Conservation (phyloP, 2,797 vertebrate species). For the Siniperca undulata region DNA sequence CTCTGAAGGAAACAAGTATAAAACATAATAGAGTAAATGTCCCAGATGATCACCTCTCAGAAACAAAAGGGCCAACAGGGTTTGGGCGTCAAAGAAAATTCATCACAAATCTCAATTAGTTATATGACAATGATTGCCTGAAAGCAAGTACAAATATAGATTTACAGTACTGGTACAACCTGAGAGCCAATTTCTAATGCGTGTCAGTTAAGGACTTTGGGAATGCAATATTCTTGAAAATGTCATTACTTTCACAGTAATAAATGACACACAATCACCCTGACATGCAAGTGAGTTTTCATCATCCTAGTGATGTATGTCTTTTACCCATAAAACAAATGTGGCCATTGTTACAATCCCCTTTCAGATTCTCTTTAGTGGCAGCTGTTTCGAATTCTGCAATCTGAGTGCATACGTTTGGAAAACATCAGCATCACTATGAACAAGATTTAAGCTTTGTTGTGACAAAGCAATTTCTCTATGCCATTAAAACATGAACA, state of each 20-base stretch:
- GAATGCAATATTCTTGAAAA: slow-evolving; percentile 42
- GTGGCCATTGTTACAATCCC: not conserved
- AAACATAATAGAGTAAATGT: slow-evolving; percentile 36
- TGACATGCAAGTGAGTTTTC: slow-evolving; percentile 29
- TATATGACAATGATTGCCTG: slow-evolving; percentile 41
- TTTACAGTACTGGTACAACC: slow-evolving; percentile 38
- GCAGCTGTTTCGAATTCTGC: slow-evolving; percentile 28
- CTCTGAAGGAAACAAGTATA: slow-evolving; percentile 35
- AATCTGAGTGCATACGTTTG: slow-evolving; percentile 10
- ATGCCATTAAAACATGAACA: not conserved
- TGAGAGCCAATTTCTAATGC: slow-evolving; percentile 47
- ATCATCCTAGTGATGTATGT: slow-evolving; percentile 11
- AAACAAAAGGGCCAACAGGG: slow-evolving; percentile 13
- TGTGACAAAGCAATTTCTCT: slow-evolving; percentile 20
- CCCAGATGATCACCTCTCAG: slow-evolving; percentile 32
- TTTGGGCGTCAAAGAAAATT: slow-evolving; percentile 18
- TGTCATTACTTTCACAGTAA: slow-evolving; percentile 23
- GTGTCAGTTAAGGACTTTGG: slow-evolving; percentile 37
- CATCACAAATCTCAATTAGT: slow-evolving; percentile 43
- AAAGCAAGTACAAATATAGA: slow-evolving; percentile 53
- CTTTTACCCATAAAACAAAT: slow-evolving; percentile 25
- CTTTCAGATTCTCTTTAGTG: slow-evolving; percentile 6
- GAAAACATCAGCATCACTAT: slow-evolving; percentile 12
- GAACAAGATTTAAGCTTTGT: not conserved
- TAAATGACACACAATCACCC: slow-evolving; percentile 37